phyloP scores from a whole-genome alignment of 2,888 invertebrate genomes.

The Lepidochrysops patricia region DNA sequence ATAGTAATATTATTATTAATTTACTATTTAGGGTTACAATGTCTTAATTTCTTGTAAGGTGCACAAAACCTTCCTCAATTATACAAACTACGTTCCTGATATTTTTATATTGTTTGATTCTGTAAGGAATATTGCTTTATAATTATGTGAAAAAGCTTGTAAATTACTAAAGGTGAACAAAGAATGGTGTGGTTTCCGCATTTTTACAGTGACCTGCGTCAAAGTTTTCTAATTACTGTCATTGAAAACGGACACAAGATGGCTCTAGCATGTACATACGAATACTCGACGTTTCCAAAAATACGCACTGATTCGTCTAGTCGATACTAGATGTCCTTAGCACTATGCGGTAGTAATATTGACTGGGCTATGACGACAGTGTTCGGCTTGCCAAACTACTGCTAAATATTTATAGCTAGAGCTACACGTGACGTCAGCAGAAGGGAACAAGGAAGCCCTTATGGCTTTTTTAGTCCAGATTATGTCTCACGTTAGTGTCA shows the following conservation, averaged over 20 bases:
- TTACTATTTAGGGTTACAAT: no score
- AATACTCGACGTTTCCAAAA: neutral
- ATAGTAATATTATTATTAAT: no score
- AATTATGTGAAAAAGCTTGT: no score
- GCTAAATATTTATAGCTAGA: constrained; percentile 24
- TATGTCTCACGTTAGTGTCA: neutral
- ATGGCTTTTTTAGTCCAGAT: neutral
- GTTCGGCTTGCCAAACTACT: constrained; percentile 27
- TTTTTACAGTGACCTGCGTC: no score
- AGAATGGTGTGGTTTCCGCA: no score
- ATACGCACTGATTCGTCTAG: constrained; percentile 21
- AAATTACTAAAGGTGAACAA: no score
- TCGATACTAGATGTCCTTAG: constrained; percentile 29
- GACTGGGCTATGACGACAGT: constrained; percentile 29
- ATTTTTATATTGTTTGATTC: no score
- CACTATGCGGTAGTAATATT: constrained; percentile 38
- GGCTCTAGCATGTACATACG: neutral
- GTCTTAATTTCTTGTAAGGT: no score
- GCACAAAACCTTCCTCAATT: no score
- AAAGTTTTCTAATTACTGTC: no score
- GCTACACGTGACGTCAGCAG: constrained; percentile 31
- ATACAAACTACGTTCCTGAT: no score
- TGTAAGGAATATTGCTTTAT: no score
- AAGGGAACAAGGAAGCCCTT: neutral
- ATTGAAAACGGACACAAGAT: neutral